These are phyloP conservation scores for Hemibagrus guttatus DNA, from an alignment of 2,797 vertebrate species.

Conservation along the genomic window DNA sequence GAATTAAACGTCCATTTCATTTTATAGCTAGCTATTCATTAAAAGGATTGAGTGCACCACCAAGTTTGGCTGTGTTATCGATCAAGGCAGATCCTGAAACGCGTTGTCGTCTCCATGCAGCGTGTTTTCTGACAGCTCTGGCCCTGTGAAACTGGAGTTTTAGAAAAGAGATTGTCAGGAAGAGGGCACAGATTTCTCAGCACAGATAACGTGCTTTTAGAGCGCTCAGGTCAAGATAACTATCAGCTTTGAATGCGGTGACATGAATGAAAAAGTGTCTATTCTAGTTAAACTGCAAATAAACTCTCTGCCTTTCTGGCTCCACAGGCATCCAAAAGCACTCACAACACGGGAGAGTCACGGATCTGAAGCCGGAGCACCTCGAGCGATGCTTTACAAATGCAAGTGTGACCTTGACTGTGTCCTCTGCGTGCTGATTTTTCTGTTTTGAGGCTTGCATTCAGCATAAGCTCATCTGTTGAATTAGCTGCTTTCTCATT, in stretches of 20 bases:
- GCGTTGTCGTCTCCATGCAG: background rate
- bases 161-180: background rate
- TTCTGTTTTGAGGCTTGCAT: background rate
- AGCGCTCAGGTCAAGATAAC: background rate
- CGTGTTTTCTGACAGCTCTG: background rate
- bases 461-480: slow-evolving; percentile 7
- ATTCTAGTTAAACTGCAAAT: background rate
- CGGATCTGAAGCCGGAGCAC: slow-evolving; percentile 22
- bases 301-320: slow-evolving; percentile 1
- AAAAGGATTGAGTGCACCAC: background rate
- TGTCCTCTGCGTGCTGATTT: background rate
- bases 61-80: background rate
- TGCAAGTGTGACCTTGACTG: background rate
- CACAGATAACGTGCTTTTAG: background rate
- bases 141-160: background rate
- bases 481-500: slow-evolving; percentile 20
- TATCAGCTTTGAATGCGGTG: slow-evolving; percentile 9
- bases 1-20: background rate
- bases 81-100: background rate
- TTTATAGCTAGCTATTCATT: background rate
- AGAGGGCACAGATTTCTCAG: slow-evolving; percentile 3
- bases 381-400: background rate
- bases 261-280: slow-evolving; percentile 37
- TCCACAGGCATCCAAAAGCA: slow-evolving; percentile 37
- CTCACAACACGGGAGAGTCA: slow-evolving; percentile 39